Base-by-base conservation (phyloP, 2,888 invertebrate species). In the Dasysyrphus tricinctus region DNA sequence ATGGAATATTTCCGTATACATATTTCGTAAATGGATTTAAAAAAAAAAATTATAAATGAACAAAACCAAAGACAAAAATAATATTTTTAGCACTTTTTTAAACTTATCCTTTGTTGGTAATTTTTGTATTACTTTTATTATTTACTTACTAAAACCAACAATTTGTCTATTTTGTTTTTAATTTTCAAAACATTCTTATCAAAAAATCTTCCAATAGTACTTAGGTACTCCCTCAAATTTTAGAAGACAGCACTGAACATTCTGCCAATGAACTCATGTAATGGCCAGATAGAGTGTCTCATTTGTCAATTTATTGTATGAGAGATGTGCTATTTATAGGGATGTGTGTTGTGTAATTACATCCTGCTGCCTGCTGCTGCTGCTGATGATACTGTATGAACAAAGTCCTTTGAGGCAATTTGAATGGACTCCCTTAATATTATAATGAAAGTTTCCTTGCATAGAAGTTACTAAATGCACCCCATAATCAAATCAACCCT, bases 321-420 rank as follows among this genome's bases (percentile, higher is more conserved):
- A 42, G 39, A 29, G 82, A 84, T 84, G 75, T 34, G 65, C 42
- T 42, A 34, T 56, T 57, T 16, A 56, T 12, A 24, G 54, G 72
- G 67, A 42, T 80, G 69, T 78, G 12, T 83, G 75, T 83, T 70
- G 51, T 81, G 74, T 86, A 81, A 77, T 80, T 77, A 85, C 85
- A 80, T 81, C 81, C 78, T 78, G 77, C 34, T 49, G 49, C 34
- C 7, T 19, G 6, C 39, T 19, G 14, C 3, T 59, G 11, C 12
- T 51, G 6, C 77, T 24, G 24, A 24, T 24, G 32, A 19, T 39
- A 19, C 19, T 39, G 32, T 5, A 29, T 24, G 56, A 75, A 56
- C 24, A 37, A 42, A 32, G 69, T 84, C 63, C 59, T 77, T 61
- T 77, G 39, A 80, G 49, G n/a, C 56, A 24, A 16, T 79, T 65